Evolutionary conservation across 2,113 vertebrate genomes (phyloP).

Genomic region (Sus scrofa): DNA sequence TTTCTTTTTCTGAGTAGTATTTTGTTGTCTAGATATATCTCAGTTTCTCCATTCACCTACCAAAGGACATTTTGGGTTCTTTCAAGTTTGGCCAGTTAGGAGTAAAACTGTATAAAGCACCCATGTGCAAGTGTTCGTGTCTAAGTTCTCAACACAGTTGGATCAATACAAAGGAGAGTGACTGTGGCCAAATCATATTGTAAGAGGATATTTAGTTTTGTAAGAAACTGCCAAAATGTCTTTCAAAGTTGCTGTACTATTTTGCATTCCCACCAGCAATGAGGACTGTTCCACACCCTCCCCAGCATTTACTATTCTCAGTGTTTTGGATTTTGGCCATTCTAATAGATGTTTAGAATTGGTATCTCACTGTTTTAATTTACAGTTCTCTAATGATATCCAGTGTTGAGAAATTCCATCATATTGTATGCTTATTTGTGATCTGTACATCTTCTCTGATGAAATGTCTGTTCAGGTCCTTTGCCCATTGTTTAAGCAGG

Average conservation of each 20-base stretch:
- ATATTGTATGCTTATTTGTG: not conserved
- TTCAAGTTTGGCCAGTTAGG: not conserved
- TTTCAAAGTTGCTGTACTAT: not conserved
- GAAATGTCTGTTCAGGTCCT: not conserved
- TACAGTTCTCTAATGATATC: not conserved
- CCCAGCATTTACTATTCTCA: not conserved
- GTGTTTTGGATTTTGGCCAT: not conserved
- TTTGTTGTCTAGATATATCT: not conserved
- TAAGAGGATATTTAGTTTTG: not conserved
- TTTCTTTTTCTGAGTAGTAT: not conserved
- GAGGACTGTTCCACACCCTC: not conserved
- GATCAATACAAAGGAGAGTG: not conserved
- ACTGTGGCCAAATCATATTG: not conserved
- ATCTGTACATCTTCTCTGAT: not conserved
- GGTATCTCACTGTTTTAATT: not conserved
- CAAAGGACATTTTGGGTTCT: not conserved
- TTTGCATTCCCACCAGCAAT: not conserved
- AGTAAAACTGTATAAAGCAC: not conserved
- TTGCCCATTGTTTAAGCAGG: not conserved
- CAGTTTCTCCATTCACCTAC: not conserved
- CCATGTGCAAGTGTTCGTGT: not conserved
- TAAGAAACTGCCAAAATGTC: not conserved
- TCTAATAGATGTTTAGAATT: not conserved
- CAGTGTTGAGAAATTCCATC: not conserved
- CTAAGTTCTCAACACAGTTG: not conserved